phyloP scores from a whole-genome alignment of 2,113 vertebrate species.

The Tympanuchus pallidicinctus region DNA sequence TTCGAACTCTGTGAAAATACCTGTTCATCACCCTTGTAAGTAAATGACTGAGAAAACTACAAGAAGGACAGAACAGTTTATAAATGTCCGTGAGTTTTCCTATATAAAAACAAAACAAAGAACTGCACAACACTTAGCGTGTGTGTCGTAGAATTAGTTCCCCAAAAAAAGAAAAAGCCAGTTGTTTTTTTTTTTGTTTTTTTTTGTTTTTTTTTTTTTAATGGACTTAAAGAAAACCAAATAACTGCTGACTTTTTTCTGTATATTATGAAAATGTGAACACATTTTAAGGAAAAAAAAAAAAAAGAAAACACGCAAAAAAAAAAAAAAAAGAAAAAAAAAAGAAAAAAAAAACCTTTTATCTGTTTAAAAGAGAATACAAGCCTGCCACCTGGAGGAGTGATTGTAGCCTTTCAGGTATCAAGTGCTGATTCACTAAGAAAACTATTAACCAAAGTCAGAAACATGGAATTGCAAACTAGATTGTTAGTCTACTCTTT shows the following conservation, averaged over 20 bases:
- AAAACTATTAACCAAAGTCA: constrained; percentile 99
- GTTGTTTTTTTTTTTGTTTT: constrained; percentile 44
- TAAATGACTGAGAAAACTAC: constrained; percentile 81
- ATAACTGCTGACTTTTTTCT: constrained; percentile 83
- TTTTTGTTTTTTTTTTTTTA: constrained; percentile 79
- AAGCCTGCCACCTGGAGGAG: constrained; percentile 86
- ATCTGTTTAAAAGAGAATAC: constrained; percentile 84
- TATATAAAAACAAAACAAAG: constrained; percentile 67
- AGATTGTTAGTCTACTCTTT: constrained; percentile 82
- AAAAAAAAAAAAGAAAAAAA: constrained; percentile 27
- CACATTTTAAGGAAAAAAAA: constrained; percentile 79
- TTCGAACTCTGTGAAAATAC: constrained; percentile 70
- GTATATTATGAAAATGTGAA: constrained; percentile 82
- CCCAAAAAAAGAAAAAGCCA: constrained; percentile 75
- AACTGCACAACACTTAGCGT: constrained; percentile 79
- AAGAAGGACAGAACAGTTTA: constrained; percentile 79
- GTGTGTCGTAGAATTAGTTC: constrained; percentile 80
- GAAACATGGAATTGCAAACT: constrained; percentile 88
- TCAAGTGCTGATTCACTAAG: constrained; percentile 86
- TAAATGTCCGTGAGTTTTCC: constrained; percentile 75
- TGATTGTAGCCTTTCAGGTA: constrained; percentile 83
- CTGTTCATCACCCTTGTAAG: constrained; percentile 75
- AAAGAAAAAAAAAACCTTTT: constrained; percentile 70
- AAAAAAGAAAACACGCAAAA: background rate
- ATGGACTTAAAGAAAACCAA: constrained; percentile 89